Conservation (phyloP, 2,797 vertebrate species). For the Schizopygopsis pylzovi region DNA sequence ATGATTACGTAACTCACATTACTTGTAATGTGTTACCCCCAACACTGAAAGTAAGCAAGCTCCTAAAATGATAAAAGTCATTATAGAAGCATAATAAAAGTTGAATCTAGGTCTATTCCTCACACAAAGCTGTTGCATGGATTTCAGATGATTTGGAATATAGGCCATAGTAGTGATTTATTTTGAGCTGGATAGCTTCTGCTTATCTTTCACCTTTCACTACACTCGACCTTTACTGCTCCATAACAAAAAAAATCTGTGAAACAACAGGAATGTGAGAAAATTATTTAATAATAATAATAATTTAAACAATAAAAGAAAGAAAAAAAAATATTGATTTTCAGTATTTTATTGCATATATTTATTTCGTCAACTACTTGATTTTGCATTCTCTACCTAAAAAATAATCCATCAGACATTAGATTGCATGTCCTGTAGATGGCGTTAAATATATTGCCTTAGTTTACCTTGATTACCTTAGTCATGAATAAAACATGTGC, state of each 20-base stretch:
- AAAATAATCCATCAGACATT: background rate
- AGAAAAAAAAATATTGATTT: background rate
- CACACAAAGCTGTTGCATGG: background rate
- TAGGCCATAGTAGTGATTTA: background rate
- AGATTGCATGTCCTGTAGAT: slow-evolving; percentile 28
- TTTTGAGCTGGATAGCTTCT: background rate
- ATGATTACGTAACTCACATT: too few species aligned
- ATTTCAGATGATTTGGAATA: background rate
- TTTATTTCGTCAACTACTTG: background rate
- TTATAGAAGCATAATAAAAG: background rate
- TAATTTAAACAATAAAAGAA: too few species aligned
- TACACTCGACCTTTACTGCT: background rate
- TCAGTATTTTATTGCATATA: background rate
- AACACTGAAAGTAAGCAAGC: background rate
- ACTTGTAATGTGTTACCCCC: too few species aligned
- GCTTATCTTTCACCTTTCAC: background rate
- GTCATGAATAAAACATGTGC: slow-evolving; percentile 15
- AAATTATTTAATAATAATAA: too few species aligned
- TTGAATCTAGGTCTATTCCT: background rate
- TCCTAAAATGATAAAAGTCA: background rate
- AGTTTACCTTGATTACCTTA: too few species aligned
- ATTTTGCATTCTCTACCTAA: background rate
- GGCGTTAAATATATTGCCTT: slow-evolving; percentile 26
- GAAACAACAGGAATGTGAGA: background rate
- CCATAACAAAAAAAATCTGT: background rate